Evolutionary conservation across 2,113 vertebrate genomes (phyloP), one percentile per base, ranked within the genome.

Genomic region (Procavia capensis): DNA sequence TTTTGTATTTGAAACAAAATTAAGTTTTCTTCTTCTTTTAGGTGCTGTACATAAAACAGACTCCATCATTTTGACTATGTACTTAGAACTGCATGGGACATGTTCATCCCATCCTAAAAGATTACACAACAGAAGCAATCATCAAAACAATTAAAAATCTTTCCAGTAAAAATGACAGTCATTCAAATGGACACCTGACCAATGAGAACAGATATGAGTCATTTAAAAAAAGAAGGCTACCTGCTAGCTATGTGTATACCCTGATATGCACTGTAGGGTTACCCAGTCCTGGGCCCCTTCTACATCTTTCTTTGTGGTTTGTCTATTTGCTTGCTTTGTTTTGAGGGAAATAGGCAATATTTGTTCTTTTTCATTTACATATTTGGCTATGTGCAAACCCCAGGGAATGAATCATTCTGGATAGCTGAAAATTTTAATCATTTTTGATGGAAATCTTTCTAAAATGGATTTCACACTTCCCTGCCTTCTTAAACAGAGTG

Each of bases 391-490:
- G 91, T 90, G 76, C 87, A 96, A 96, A 93, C 96, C 97, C 95
- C 25, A 78, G 96, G 96, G 97, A 96, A 97, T 95, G 95, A 96
- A 93, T 97, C 96, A 97, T 97, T 97, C 93, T 97, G 96, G 97
- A 97, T 97, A 98, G 96, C 64, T 96, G 95, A 97, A 96, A 96
- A 97, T 97, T 97, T 98, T 98, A 97, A 97, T 97, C 96, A 98
- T 98, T 98, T 98, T 96, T 96, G 96, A 96, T 97, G 95, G 96
- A 97, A 98, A 97, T 98, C 96, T 96, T 98, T 98, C 96, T 96
- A 95, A 97, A 98, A 97, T 98, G 97, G 94, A 97, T 97, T 98
- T 98, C 97, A 97, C 96, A 97, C 96, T 97, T 97, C 96, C 95
- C 91, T 96, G 96, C 95, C 95, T 98, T 97, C 95, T 96, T 97